Evolutionary conservation across 1,140 invertebrate species (phyloP), one percentile per base, ranked within the genome.

Genomic region (Drosophila neocordata): DNA sequence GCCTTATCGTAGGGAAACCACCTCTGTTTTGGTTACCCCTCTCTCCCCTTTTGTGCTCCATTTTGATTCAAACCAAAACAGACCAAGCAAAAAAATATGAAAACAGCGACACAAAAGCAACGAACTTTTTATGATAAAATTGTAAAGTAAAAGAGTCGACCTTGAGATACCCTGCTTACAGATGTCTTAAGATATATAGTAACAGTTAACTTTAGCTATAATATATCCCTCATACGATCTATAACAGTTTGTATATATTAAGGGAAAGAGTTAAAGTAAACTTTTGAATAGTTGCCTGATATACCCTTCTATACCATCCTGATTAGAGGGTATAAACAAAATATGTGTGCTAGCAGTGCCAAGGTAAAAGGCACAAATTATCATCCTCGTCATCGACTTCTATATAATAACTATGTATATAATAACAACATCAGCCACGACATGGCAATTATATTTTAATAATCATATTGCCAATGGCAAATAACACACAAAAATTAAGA

Each of bases 1-100:
- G 78, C 82, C 82, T 87, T 82, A 87, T 82, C 81, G 80, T 64
- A 55, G 69, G 65, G 60, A 48, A 11, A 66, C n/a, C 27, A 20
- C 20, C 18, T 44, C 13, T n/a, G n/a, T n/a, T 8, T 11, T 24
- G 22, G 22, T 24, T 44, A 13, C 15, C 13, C 2, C 13, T 2
- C 5, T 7, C 15, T 44, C 41, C 7, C 4, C 15, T 12, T 11
- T 48, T 8, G 9, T 20, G 9, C 41, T 48, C 15, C 41, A 4
- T 35, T 20, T 48, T 11, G 15, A 48, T 48, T 48, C 41, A 48
- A 48, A 48, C 15, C 41, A 48, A 48, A 48, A 48, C 41, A 48
- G 15, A 44, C 38, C 6, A 48, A 35, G 34, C 34, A 34, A 9
- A 9, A 35, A 35, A 35, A 35, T 12, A 9, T 35, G 9, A 35